Evolutionary conservation across 2,888 invertebrate genomes (phyloP).

Genomic region (Phyllotreta striolata): DNA sequence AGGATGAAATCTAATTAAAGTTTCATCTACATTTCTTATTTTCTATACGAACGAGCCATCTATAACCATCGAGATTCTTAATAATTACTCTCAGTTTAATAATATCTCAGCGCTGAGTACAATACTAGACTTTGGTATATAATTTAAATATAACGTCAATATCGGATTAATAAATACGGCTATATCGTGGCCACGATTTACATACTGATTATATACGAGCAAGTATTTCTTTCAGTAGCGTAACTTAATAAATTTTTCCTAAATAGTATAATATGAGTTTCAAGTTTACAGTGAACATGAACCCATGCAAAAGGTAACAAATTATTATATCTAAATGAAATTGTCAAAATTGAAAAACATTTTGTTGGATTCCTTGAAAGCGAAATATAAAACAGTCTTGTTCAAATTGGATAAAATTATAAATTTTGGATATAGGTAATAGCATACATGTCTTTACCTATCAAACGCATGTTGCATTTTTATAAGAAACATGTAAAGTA

Average conservation of each 20-base stretch:
- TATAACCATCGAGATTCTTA: constrained; percentile 29
- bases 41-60: constrained; percentile 4
- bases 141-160: constrained; percentile 58
- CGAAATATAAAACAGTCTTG: no score
- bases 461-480: no score
- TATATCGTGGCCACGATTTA: constrained; percentile 60
- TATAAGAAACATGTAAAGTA: no score
- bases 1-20: constrained; percentile 15
- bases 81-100: constrained; percentile 56
- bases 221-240: constrained; percentile 20
- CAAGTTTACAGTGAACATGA: neutral
- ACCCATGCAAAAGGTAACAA: neutral
- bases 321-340: no score
- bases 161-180: constrained; percentile 60
- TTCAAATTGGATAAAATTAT: no score
- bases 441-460: no score
- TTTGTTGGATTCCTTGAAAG: no score
- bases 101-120: constrained; percentile 52
- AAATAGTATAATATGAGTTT: neutral
- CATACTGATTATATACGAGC: constrained; percentile 59
- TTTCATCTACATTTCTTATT: constrained; percentile 11
- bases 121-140: constrained; percentile 56
- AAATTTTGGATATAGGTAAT: no score
- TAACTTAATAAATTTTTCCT: neutral
- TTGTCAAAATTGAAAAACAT: no score